Base-by-base conservation (phyloP, 2,113 vertebrate genomes). In the Spea bombifrons region DNA sequence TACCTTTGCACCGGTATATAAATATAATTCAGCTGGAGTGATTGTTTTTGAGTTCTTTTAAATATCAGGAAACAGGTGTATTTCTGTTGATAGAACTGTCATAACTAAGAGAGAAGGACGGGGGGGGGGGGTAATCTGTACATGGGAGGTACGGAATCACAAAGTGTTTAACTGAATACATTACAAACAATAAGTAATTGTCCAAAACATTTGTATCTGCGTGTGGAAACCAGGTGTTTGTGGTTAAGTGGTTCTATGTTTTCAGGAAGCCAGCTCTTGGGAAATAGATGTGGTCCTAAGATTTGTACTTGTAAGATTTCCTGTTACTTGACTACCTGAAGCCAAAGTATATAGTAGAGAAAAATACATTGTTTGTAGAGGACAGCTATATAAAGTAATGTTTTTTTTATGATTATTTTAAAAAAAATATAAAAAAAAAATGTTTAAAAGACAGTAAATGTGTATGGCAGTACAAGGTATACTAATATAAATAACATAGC, bases 131-230 rank as follows among this genome's bases (percentile, higher is more conserved):
- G 1, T 75, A 44, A 50, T 72, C 83, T 57, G 68, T 74, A 80
- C 78, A 80, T 2, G 7, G 3, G 12, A 74, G 47, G 52, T 57
- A 80, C 50, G 83, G 83, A 91, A 87, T 90, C 91, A 92, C 90
- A 90, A 91, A 90, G 84, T 86, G 84, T 78, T 82, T 15, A 75
- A 84, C 89, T 81, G 87, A 89, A 86, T 87, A 86, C 82, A 86
- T 89, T 88, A 84, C 88, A 88, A 89, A 91, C 90, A 92, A 91
- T 90, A 91, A 88, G 88, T 89, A 89, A 92, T 92, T 90, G 91
- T 87, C 88, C 86, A 84, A 86, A 89, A 87, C 88, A 85, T 86
- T 81, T 86, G 86, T 88, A 80, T 75, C 85, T 89, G 75, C 88
- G 90, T 90, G 87, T 87, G 86, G 82, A 9, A 90, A 75, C 87